Conservation (phyloP, 2,888 invertebrate genomes). For the Dioctria linearis region DNA sequence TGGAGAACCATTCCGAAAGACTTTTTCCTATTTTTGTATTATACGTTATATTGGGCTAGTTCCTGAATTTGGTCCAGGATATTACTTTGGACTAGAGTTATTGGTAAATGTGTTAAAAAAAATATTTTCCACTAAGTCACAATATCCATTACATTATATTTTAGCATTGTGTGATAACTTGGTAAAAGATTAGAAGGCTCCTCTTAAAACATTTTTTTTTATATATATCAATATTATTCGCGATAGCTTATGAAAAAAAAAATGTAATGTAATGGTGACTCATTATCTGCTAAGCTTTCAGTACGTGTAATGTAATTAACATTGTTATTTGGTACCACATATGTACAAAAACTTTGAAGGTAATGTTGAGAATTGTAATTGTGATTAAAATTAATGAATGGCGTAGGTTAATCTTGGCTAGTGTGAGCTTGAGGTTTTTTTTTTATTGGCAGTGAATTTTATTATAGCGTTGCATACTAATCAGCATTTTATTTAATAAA, state of each 20-base stretch:
- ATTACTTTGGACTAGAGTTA: conserved; percentile 74
- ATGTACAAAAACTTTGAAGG: too few species aligned
- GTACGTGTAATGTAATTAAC: too few species aligned
- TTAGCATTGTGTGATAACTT: conserved; percentile 1
- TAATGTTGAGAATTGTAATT: too few species aligned
- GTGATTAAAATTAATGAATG: too few species aligned
- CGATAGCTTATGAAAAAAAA: neutral
- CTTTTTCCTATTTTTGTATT: conserved; percentile 69
- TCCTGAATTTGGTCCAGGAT: conserved; percentile 72
- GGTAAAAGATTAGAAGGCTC: neutral
- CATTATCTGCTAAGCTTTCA: conserved; percentile 5
- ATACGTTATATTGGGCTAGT: conserved; percentile 74
- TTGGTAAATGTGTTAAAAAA: conserved; percentile 68
- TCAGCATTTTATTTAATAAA: too few species aligned
- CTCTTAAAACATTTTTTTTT: neutral
- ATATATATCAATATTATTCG: too few species aligned
- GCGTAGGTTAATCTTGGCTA: too few species aligned
- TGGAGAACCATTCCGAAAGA: conserved; percentile 67
- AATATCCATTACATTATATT: neutral
- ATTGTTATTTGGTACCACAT: too few species aligned
- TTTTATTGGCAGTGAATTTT: too few species aligned
- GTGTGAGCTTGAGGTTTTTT: too few species aligned
- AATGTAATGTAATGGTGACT: conserved; percentile 1
- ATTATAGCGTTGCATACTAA: too few species aligned
- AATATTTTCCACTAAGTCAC: too few species aligned